These are phyloP conservation scores for Pampusana beccarii DNA, from an alignment of 2,113 vertebrate species.

Conservation along the genomic window DNA sequence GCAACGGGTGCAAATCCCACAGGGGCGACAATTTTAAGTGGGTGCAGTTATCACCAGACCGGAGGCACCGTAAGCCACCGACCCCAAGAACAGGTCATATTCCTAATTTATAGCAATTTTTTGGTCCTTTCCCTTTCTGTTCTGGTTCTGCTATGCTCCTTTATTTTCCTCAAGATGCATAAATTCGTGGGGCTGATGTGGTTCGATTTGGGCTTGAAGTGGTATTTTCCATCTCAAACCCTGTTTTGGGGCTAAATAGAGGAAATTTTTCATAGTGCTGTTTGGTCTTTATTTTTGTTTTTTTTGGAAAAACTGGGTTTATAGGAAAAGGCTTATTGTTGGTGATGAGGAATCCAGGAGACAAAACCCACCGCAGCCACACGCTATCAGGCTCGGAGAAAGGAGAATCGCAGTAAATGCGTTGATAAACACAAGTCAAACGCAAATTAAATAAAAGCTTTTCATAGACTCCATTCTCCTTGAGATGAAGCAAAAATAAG, in stretches of 20 bases:
- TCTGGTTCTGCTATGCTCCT: background rate
- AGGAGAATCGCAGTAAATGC: background rate
- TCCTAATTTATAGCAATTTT: background rate
- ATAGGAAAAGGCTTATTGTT: background rate
- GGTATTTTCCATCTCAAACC: background rate
- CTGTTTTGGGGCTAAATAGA: background rate
- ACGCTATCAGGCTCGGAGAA: background rate
- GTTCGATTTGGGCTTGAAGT: background rate
- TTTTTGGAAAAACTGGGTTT: background rate
- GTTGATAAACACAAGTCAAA: constrained; percentile 30
- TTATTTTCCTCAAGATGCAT: background rate
- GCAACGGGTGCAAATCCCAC: too few species aligned
- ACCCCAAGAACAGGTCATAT: background rate
- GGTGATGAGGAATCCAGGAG: background rate
- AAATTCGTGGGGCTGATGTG: background rate
- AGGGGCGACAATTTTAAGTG: fast-evolving
- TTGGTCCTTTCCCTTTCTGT: background rate
- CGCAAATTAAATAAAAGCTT: constrained; percentile 47
- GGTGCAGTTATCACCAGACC: background rate
- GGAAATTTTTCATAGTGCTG: background rate
- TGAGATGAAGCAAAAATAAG: background rate
- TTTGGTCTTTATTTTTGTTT: background rate
- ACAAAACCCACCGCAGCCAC: background rate
- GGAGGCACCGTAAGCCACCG: fast-evolving
- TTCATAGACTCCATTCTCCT: background rate